Conservation (phyloP, 2,113 vertebrate species). For the Etia nguti region DNA sequence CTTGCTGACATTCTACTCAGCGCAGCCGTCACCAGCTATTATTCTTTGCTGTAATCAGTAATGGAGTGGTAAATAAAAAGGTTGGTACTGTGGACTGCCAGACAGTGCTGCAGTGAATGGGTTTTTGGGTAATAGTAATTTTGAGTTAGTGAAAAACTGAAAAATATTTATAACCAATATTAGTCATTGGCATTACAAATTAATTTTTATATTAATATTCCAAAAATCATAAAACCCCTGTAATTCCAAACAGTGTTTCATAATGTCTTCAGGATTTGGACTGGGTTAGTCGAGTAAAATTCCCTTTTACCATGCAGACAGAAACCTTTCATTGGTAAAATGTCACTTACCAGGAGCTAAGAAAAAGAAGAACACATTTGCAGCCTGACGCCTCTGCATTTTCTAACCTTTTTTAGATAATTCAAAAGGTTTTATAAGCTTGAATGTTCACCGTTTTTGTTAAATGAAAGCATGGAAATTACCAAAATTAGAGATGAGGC, state of each 20-base stretch:
- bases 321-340: background rate
- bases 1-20: constrained; percentile 3
- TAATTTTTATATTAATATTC: background rate
- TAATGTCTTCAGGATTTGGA: background rate
- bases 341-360: background rate
- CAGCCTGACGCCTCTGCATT: background rate
- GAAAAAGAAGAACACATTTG: background rate
- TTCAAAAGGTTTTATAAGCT: background rate
- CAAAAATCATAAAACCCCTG: background rate
- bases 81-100: background rate
- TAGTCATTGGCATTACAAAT: background rate
- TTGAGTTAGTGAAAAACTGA: background rate
- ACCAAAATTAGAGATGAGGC: constrained; percentile 5
- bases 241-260: background rate
- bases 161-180: background rate
- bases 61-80: constrained; percentile 20
- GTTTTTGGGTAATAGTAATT: background rate
- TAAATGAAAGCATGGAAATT: background rate
- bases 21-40: background rate
- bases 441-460: background rate
- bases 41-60: constrained; percentile 16
- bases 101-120: background rate
- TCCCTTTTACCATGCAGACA: background rate
- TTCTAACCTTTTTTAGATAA: background rate
- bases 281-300: background rate